Base-by-base conservation (phyloP, 2,888 invertebrate species). In the Peribatodes rhomboidaria region DNA sequence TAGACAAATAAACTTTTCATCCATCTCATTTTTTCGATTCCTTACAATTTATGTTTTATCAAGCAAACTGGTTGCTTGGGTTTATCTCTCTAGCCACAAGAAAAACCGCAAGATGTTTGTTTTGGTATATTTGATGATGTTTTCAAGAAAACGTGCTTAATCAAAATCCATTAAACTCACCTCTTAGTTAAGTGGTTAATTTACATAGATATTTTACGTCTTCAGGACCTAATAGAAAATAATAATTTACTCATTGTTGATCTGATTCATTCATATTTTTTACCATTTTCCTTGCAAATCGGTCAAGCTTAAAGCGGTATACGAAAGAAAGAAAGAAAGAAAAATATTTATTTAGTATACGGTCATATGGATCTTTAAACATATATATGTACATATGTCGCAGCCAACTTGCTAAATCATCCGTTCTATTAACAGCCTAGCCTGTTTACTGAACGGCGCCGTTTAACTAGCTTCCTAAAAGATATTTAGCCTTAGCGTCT, bases 61-160 rank as follows among this genome's bases (percentile, higher is more conserved):
- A 13, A 27, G 1, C 20, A 27, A n/a, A 8, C 1, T 7, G 31
- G 31, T 13, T 44, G 10, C 22, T 20, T 16, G 47, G 16, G 31
- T 16, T 49, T 49, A 16, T 11, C 8, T 46, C n/a, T 46, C 6
- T 20, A 18, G 22, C n/a, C n/a, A 31, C 31, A 13, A 31, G 31
- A 49, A 14, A 49, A 33, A 6, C 10, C 1, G 4, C 13, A 49
- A 10, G 0, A 49, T 33, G 33, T 33, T 49, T 49, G 16, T 16
- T 49, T 33, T 49, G 16, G 4, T 27, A 18, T 33, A 14, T 49
- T 47, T 49, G 31, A 14, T 4, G 49, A 31, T 33, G 31, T 31
- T 49, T 31, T 49, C 14, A 49, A 49, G 46, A 46, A 27, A 6
- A 33, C 31, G 49, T 49, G 49, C 33, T n/a, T 27, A 49, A 16